Base-by-base conservation (phyloP, 2,113 vertebrate genomes). In the Lepus europaeus region DNA sequence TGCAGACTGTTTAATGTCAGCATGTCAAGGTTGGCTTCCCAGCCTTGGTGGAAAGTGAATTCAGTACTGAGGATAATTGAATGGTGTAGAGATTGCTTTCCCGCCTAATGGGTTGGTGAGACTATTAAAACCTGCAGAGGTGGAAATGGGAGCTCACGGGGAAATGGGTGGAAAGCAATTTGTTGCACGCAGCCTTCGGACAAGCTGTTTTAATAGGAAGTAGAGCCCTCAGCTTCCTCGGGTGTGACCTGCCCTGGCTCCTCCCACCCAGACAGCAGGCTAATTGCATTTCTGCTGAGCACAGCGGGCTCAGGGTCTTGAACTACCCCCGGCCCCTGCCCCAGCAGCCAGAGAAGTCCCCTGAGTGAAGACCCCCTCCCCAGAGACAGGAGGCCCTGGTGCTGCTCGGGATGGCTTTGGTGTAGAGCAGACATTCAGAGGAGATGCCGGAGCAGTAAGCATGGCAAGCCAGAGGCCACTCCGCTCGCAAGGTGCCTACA, bases 121-220 rank as follows among this genome's bases (percentile, higher is more conserved):
- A 81, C 81, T 72, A 78, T 94, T 88, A 77, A 89, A 94, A 56
- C 93, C 91, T 82, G 89, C 79, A 89, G 93, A 85, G 89, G 73
- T 90, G 74, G 89, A 79, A 90, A 82, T 87, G 79, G 84, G 95
- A 96, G 77, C 91, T 70, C n/a, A 5, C 27, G 16, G 88, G 66
- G 70, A 94, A 95, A 51, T 79, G 88, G 84, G 70, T 51, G 87
- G 80, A 86, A 96, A 95, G 72, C 70, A 74, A 36, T 83, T 91
- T 76, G 89, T 94, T 86, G 64, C 36, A 59, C 9, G 87, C 88
- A 74, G 84, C 72, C 90, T 78, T 45, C 51, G 72, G 76, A 70
- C 70, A 36, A 69, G 63, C 12, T 68, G 77, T 87, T 86, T 93
- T 78, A 83, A 74, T 73, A 76, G 81, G 77, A 93, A 87, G 66